phyloP scores from a whole-genome alignment of 2,888 invertebrate genomes.

The Erebia ligea region DNA sequence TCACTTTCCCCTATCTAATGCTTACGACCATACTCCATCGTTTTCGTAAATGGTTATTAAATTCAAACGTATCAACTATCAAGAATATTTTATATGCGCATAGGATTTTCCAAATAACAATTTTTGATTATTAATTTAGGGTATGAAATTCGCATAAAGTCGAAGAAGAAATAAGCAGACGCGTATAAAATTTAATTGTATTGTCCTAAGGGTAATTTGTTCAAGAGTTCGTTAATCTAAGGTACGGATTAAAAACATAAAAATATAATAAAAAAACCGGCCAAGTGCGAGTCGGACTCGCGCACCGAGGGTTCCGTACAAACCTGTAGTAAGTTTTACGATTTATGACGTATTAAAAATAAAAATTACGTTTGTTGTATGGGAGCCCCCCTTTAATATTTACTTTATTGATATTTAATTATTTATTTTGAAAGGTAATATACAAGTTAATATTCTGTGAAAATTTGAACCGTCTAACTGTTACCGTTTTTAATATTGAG shows the following conservation, averaged over 20 bases:
- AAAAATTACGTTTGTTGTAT: no score
- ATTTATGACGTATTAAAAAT: no score
- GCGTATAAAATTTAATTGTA: neutral
- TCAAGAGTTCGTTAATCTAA: neutral
- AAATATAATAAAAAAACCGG: no score
- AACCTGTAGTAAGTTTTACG: no score
- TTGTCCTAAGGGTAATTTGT: neutral
- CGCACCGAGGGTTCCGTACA: no score
- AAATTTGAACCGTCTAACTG: no score
- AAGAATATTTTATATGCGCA: neutral
- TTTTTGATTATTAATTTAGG: neutral
- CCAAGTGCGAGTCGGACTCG: no score
- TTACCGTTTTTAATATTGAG: no score
- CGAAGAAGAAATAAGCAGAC: neutral
- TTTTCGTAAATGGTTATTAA: neutral
- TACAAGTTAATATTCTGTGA: no score
- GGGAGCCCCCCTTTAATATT: no score
- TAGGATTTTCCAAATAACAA: neutral
- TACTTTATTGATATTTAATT: no score
- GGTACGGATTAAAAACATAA: neutral
- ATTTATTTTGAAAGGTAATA: no score
- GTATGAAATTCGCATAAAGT: neutral
- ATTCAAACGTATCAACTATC: constrained; percentile 4
- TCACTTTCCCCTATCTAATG: constrained; percentile 15
- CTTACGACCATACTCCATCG: constrained; percentile 5